These are phyloP conservation scores for Drosophila pectinifera DNA, from an alignment of 1,140 invertebrate species.

Conservation along the genomic window DNA sequence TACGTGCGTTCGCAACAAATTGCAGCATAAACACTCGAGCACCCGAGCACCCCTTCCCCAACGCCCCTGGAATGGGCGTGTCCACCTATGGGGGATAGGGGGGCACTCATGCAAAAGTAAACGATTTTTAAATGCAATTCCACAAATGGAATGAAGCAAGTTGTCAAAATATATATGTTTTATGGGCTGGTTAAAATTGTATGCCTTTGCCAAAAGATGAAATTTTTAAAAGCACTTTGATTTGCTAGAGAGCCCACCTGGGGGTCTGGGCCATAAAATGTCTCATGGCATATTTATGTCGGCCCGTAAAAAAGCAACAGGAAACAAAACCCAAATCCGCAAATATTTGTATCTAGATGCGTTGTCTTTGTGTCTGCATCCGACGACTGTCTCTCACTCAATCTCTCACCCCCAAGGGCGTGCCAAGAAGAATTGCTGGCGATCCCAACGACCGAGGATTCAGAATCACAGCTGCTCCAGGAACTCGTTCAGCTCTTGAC, in stretches of 20 bases:
- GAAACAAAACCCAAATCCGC: neutral
- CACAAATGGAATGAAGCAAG: slow-evolving; percentile 45
- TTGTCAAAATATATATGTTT: slow-evolving; percentile 49
- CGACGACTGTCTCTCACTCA: slow-evolving; percentile 12
- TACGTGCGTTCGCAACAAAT: slow-evolving; percentile 57
- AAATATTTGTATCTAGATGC: slow-evolving; percentile 26
- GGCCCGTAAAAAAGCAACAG: slow-evolving; percentile 23
- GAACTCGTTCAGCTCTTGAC: slow-evolving; percentile 31
- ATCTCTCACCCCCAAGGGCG: slow-evolving; percentile 8
- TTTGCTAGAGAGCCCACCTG: slow-evolving; percentile 44
- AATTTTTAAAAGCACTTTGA: slow-evolving; percentile 75
- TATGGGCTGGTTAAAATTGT: slow-evolving; percentile 55
- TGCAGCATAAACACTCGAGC: slow-evolving; percentile 52
- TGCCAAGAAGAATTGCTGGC: slow-evolving; percentile 18
- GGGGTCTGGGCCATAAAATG: slow-evolving; percentile 61
- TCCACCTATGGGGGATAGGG: neutral
- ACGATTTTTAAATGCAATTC: slow-evolving; percentile 74
- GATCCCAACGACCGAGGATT: slow-evolving; percentile 21
- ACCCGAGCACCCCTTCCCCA: neutral
- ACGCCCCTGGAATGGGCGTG: neutral
- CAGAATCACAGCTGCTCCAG: slow-evolving; percentile 35
- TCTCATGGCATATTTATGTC: slow-evolving; percentile 70
- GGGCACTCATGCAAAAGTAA: slow-evolving; percentile 65
- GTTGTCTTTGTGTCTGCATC: slow-evolving; percentile 27
- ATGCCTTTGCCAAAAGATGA: slow-evolving; percentile 51